Conservation (phyloP, 2,797 vertebrate species). For the Phoebastria nigripes region DNA sequence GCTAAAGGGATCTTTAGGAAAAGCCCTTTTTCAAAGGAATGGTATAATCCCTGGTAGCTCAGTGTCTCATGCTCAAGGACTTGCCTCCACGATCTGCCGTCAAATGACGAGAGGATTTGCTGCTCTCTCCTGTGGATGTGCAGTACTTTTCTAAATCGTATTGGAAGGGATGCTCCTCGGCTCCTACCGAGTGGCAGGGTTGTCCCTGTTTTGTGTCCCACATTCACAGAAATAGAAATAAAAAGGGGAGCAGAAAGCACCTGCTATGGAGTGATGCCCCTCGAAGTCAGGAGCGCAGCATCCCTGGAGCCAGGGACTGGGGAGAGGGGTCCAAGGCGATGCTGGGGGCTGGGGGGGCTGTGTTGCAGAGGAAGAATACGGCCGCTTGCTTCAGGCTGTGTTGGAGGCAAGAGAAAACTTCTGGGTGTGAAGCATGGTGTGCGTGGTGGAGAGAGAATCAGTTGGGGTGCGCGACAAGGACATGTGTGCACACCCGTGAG, state of each 20-base stretch:
- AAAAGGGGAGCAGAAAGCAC: not conserved
- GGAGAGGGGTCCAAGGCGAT: fast-evolving
- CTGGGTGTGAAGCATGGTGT: not conserved
- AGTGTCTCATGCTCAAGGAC: not conserved
- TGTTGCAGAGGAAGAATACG: not conserved
- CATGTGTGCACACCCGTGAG: too few relatives aligned
- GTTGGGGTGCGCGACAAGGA: not conserved
- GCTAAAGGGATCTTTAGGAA: not conserved
- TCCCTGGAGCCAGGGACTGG: not conserved
- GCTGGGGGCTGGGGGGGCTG: not conserved
- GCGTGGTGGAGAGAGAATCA: not conserved
- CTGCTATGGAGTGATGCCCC: not conserved
- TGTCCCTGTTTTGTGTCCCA: not conserved
- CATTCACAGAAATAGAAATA: not conserved
- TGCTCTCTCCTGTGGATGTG: not conserved
- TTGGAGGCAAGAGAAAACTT: too few relatives aligned
- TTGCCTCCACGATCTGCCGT: not conserved
- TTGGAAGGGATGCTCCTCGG: not conserved
- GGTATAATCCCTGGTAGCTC: constrained; percentile 11
- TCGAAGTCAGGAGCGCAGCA: not conserved
- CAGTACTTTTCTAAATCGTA: not conserved
- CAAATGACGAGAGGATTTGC: constrained; percentile 7
- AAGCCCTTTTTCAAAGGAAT: constrained; percentile 32
- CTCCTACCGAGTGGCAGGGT: not conserved
- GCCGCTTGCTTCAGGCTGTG: not conserved